Evolutionary conservation across 2,888 invertebrate genomes (phyloP), one percentile per base, ranked within the genome.

Genomic region (Mythimna impura): DNA sequence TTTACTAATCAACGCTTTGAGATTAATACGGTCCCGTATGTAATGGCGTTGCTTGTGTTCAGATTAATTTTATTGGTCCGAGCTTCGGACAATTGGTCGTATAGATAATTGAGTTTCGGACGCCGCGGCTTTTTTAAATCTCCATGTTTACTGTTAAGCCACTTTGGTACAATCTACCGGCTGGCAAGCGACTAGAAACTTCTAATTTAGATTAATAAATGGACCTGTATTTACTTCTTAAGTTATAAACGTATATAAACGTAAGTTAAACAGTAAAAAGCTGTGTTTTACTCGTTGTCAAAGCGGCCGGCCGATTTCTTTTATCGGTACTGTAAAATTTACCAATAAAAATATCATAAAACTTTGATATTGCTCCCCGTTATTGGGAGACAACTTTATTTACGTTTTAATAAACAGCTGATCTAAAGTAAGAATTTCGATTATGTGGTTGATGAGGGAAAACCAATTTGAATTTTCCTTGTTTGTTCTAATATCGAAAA

Each of bases 1-100:
- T 95, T 95, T 94, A 95, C 95, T 96, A 96, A 96, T 96, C 96
- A 96, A 96, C 95, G 94, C 94, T 91, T 91, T 86, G 91, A 95
- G 95, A 95, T 96, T 95, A 95, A 95, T 96, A 92, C 92, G 92
- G 94, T 93, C 92, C 89, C 90, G 91, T 91, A 91, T 89, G 94
- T 95, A 95, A 95, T 95, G 94, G 95, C 92, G 93, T 94, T 88
- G 93, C 93, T 89, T 91, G 91, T 91, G 92, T 92, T 88, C 89
- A 94, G 94, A 94, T 95, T 95, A 95, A 94, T 94, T 95, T 95
- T 95, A 95, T 95, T 95, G 93, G 91, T 89, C 90, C 91, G 90
- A 85, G 83, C 88, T 89, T 90, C 89, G 90, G 94, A 95, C 95
- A 95, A 96, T 95, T 94, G 95, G 94, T 93, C 92, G 93, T 95